Conservation (phyloP, 1,140 invertebrate genomes). For the Neocloeon triangulifer region DNA sequence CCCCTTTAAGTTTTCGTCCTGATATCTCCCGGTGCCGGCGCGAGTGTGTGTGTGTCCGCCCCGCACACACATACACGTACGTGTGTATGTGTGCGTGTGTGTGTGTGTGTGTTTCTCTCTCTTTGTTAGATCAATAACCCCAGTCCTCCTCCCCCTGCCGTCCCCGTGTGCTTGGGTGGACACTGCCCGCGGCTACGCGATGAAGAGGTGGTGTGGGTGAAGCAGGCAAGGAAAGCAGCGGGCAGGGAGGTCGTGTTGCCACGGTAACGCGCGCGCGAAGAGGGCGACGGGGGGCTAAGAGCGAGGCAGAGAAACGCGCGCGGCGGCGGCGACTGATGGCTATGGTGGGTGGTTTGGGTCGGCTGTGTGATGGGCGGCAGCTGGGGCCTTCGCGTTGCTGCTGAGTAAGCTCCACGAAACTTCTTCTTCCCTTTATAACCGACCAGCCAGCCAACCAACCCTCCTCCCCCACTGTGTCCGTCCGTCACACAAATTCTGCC, state of each 20-base stretch:
- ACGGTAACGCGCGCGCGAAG: slow-evolving; percentile 3
- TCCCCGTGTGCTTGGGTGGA: slow-evolving; percentile 3
- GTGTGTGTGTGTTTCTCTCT: slow-evolving; percentile 4
- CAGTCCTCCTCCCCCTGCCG: slow-evolving; percentile 1
- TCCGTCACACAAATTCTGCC: too few species aligned
- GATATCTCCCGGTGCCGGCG: slow-evolving; percentile 16
- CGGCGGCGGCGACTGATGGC: too few species aligned
- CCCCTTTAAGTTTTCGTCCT: too few species aligned
- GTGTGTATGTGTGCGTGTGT: slow-evolving; percentile 2
- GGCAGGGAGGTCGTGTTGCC: slow-evolving; percentile 8
- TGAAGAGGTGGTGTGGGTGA: slow-evolving; percentile 8
- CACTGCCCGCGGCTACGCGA: slow-evolving; percentile 4
- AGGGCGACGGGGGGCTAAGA: background rate
- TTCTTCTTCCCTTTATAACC: too few species aligned
- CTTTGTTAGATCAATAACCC: slow-evolving; percentile 7
- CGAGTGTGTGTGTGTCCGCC: slow-evolving; percentile 13
- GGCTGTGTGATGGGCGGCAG: too few species aligned
- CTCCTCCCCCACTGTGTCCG: background rate
- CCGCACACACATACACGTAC: too few species aligned
- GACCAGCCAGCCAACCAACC: too few species aligned
- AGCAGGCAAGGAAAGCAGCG: slow-evolving; percentile 8
- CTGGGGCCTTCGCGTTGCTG: too few species aligned
- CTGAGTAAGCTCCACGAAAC: too few species aligned
- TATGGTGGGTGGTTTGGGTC: too few species aligned
- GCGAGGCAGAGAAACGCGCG: too few species aligned